These are phyloP conservation scores for Sinhomidia bicolor DNA, from an alignment of 2,888 invertebrate genomes.

Conservation along the genomic window DNA sequence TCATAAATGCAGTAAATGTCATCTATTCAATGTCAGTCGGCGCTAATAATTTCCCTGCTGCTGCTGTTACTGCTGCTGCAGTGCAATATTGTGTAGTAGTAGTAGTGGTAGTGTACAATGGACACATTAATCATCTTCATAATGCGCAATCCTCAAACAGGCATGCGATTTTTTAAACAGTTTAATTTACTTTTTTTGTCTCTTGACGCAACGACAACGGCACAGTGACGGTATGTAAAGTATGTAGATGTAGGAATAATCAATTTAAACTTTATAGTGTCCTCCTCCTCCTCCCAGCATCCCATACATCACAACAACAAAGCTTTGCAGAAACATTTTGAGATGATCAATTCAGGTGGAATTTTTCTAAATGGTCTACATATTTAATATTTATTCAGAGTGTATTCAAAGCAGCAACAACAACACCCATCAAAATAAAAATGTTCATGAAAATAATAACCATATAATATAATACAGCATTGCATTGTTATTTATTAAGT, in stretches of 20 bases:
- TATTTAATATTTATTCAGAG: not conserved
- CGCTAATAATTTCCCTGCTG: slow-evolving; percentile 21
- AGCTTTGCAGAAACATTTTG: not conserved
- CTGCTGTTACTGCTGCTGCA: not conserved
- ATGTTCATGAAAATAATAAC: slow-evolving; percentile 22
- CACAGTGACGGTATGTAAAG: not conserved
- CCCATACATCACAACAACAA: not conserved
- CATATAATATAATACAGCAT: slow-evolving; percentile 26
- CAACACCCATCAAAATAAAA: slow-evolving; percentile 45
- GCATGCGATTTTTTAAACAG: slow-evolving; percentile 4
- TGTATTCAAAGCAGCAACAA: not conserved
- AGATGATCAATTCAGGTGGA: slow-evolving; percentile 14
- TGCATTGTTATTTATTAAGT: not conserved
- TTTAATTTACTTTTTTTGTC: slow-evolving; percentile 32
- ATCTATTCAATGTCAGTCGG: slow-evolving; percentile 25
- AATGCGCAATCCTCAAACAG: not conserved
- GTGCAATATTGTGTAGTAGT: too few relatives aligned
- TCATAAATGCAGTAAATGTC: slow-evolving; percentile 9
- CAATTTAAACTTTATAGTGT: slow-evolving; percentile 27
- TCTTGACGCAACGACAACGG: not conserved
- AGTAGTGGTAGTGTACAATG: slow-evolving; percentile 19
- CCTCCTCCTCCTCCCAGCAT: slow-evolving; percentile 38
- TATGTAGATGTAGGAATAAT: not conserved
- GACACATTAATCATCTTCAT: slow-evolving; percentile 24
- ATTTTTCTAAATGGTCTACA: slow-evolving; percentile 17